A percentile compares a stretch with the other conserved stretches of the same genome.
phyloP scores from a whole-genome alignment of 2,113 vertebrate species.

The Mus pahari region DNA sequence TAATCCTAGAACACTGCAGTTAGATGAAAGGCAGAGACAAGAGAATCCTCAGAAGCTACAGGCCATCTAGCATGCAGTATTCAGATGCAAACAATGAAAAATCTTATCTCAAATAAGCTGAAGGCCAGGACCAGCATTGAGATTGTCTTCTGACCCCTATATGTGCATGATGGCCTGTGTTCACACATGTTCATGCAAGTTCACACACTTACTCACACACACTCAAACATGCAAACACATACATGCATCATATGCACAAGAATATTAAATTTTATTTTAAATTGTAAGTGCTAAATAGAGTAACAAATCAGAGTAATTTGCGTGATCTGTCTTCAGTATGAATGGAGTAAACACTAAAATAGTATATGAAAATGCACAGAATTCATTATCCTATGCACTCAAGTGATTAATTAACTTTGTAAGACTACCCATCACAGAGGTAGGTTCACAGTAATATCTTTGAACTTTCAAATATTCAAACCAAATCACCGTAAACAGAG shows the following conservation, averaged over 20 bases:
- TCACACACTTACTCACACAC: background rate
- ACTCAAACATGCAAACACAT: background rate
- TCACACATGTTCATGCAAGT: background rate
- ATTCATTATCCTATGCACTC: background rate
- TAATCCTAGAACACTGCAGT: background rate
- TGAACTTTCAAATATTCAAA: conserved; percentile 16
- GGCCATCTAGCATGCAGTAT: background rate
- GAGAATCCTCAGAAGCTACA: background rate
- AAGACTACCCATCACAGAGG: background rate
- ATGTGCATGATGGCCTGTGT: background rate
- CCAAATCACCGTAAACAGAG: background rate
- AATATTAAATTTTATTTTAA: background rate
- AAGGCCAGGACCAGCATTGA: background rate
- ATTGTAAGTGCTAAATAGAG: background rate
- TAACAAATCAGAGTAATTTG: background rate
- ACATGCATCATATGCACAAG: background rate
- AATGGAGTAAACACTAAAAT: conserved; percentile 17
- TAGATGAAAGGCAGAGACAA: background rate
- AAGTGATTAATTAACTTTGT: background rate
- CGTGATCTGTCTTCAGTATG: background rate
- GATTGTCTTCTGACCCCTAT: background rate
- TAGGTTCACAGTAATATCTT: background rate
- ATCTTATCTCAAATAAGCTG: background rate
- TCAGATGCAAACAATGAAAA: background rate
- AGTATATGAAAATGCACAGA: background rate